These are phyloP conservation scores for Mycteria americana DNA, from an alignment of 2,797 vertebrate genomes.

Conservation along the genomic window DNA sequence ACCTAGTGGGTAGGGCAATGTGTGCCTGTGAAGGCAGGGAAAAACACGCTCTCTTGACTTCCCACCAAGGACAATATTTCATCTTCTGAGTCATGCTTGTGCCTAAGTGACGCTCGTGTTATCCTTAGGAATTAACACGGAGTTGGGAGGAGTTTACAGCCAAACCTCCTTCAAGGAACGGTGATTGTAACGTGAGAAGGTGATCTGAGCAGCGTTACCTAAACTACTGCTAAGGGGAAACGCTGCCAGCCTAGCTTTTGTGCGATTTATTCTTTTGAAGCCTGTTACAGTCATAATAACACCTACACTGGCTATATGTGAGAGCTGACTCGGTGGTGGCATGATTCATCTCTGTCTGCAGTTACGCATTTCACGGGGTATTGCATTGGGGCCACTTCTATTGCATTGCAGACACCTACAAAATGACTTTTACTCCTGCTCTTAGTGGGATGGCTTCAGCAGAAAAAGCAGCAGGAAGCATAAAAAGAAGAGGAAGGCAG, in stretches of 20 bases:
- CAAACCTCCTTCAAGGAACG: background rate
- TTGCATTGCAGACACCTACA: background rate
- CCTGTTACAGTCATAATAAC: background rate
- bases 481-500: background rate
- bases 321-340: background rate
- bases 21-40: background rate
- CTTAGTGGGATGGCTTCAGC: background rate
- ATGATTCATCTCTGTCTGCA: constrained; percentile 1
- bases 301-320: background rate
- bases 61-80: background rate
- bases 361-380: background rate
- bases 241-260: background rate
- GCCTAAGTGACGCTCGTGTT: background rate
- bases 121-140: background rate
- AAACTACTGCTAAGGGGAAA: background rate
- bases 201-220: background rate
- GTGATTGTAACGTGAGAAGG: background rate
- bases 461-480: background rate
- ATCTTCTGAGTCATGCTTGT: background rate
- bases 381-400: background rate
- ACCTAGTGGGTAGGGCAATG: constrained; percentile 67
- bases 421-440: background rate
- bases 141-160: background rate
- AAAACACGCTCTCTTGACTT: background rate
- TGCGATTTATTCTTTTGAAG: background rate